Evolutionary conservation across 2,888 invertebrate species (phyloP), one percentile per base, ranked within the genome.

Genomic region (Phortica magna): DNA sequence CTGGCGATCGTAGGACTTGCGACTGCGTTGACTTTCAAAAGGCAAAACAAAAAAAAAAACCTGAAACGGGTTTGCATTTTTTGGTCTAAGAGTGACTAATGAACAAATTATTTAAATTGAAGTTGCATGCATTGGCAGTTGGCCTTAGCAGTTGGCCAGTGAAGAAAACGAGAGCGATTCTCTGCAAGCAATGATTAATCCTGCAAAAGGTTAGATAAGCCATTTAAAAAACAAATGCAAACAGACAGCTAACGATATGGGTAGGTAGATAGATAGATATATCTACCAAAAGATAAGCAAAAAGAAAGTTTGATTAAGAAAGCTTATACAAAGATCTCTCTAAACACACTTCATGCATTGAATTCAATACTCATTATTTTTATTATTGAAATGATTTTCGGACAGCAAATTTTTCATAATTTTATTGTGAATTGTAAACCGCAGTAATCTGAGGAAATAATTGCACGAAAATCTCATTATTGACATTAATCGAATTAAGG

Each of bases 81-180:
- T 19, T 31, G 17, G 53, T 48, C n/a, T 4, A 5, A 77, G 81
- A 77, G 81, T 85, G 88, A 88, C 85, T 87, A 85, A 88, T 85
- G 81, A 83, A 83, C 81, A 79, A 85, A 85, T 88, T 88, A 85
- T 85, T 48, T 48, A 48, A 48, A 48, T 48, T 71, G 71, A 19
- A 31, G 65, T 31, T 65, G 65, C 48, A 48, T 48, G 48, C 48
- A 48, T 48, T n/a, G n/a, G n/a, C n/a, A n/a, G 14, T 9, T 48
- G 48, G 14, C 10, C 48, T 48, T 9, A 48, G 14, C 14, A 12
- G 48, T 48, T 48, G 48, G 10, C 10, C 2, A 48, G 7, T 12
- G 2, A 31, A 1, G 31, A 31, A 31, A 31, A 31, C 31, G 5
- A 31, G 31, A 31, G 31, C 31, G 31, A 31, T 31, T 31, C 31